Evolutionary conservation across 1,140 invertebrate genomes (phyloP).

Genomic region (Metopolophium dirhodum): DNA sequence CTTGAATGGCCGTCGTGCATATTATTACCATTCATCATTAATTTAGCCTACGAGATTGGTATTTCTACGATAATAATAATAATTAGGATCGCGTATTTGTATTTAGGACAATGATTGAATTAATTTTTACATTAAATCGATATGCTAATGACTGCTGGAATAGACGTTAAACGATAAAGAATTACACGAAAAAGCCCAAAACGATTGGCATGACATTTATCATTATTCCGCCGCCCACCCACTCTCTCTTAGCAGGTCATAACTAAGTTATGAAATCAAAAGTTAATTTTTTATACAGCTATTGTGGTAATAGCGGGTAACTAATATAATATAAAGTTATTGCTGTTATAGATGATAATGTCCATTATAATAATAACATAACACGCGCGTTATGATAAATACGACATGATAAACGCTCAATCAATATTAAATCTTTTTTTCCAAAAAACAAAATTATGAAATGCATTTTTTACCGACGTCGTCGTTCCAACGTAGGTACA

Average conservation of each 20-base stretch:
- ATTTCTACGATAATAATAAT: slow-evolving; percentile 18
- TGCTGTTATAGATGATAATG: not conserved
- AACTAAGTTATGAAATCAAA: not conserved
- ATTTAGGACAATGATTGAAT: not conserved
- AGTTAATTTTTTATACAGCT: not conserved
- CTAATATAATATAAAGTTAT: not conserved
- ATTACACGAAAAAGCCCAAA: not conserved
- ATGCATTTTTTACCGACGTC: not conserved
- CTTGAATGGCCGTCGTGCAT: not conserved
- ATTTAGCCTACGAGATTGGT: slow-evolving; percentile 1
- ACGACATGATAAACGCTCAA: not conserved
- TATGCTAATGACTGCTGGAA: not conserved
- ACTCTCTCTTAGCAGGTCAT: no score
- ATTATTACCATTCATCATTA: not conserved
- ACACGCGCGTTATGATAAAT: not conserved
- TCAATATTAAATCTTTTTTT: not conserved
- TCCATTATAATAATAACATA: not conserved
- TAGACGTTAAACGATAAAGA: not conserved
- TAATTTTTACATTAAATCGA: not conserved
- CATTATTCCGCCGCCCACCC: not conserved
- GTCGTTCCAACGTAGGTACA: no score
- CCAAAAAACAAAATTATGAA: not conserved
- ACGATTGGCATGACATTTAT: not conserved
- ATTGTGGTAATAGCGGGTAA: not conserved
- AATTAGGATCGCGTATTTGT: not conserved